Evolutionary conservation across 2,888 invertebrate genomes (phyloP).

Genomic region (Epinotia demarniana): DNA sequence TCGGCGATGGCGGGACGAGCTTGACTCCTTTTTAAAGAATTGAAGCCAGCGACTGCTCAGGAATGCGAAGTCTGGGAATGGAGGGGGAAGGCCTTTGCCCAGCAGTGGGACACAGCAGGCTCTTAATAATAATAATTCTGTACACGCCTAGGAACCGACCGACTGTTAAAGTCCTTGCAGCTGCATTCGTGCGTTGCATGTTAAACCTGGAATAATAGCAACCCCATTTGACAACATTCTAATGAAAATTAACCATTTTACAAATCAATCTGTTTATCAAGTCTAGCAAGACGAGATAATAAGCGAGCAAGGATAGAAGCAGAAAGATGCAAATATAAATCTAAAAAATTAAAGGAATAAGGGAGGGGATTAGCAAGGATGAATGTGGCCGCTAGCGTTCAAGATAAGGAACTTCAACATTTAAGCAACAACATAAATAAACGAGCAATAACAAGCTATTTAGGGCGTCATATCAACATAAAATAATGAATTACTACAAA

Average conservation of each 20-base stretch:
- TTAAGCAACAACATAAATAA: constrained; percentile 28
- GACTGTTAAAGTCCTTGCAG: constrained; percentile 12
- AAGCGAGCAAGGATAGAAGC: constrained; percentile 1
- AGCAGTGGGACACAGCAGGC: too few relatives aligned
- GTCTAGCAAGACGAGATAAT: neutral
- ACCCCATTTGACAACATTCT: constrained; percentile 9
- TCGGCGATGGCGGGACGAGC: too few relatives aligned
- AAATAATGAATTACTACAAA: constrained; percentile 8
- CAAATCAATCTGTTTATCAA: neutral
- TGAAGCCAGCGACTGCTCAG: too few relatives aligned
- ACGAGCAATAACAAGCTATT: constrained; percentile 23
- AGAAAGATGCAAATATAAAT: neutral
- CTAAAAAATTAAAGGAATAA: neutral
- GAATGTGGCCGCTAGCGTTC: neutral
- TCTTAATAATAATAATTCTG: neutral
- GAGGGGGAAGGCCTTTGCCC: too few relatives aligned
- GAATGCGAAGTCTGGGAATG: too few relatives aligned
- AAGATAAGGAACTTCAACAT: constrained; percentile 8
- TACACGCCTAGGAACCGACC: neutral
- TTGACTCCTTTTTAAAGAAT: too few relatives aligned
- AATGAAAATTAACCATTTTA: constrained; percentile 12
- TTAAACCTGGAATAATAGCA: constrained; percentile 5
- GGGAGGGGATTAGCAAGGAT: neutral
- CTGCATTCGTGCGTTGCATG: constrained; percentile 6
- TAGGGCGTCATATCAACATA: constrained; percentile 13